These are phyloP conservation scores for Chiloscyllium plagiosum DNA, from an alignment of 2,113 vertebrate species.

Conservation along the genomic window DNA sequence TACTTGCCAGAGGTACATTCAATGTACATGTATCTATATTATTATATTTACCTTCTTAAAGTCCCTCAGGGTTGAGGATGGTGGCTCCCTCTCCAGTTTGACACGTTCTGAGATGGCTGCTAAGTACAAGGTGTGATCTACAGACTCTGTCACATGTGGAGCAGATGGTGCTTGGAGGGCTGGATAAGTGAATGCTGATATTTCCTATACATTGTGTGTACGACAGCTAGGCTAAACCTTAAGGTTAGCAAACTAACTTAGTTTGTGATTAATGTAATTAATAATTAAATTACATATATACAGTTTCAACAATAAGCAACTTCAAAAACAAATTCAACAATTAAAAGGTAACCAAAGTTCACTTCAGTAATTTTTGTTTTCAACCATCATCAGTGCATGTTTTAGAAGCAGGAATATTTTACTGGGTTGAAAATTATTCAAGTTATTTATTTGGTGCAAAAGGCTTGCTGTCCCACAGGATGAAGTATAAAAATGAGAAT, in stretches of 20 bases:
- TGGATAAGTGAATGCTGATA: neutral
- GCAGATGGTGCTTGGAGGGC: neutral
- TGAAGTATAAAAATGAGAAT: neutral
- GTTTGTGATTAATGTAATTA: neutral
- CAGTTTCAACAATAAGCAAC: neutral
- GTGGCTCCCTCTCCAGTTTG: too few relatives aligned
- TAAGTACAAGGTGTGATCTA: too few relatives aligned
- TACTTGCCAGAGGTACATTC: neutral
- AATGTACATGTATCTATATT: neutral
- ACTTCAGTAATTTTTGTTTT: neutral
- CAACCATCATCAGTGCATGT: neutral
- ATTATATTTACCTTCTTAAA: too few relatives aligned
- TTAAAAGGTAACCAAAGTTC: neutral
- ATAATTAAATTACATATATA: neutral
- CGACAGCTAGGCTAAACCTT: neutral
- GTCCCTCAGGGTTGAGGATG: too few relatives aligned
- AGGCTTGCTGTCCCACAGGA: neutral
- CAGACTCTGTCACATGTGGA: neutral
- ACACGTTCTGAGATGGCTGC: too few relatives aligned
- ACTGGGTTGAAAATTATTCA: neutral
- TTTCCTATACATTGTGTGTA: neutral
- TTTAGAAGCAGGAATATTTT: neutral
- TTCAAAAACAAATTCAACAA: neutral
- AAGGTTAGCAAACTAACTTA: neutral
- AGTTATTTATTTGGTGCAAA: neutral